Evolutionary conservation across 2,113 vertebrate species (phyloP), one percentile per base, ranked within the genome.

Genomic region (Motacilla tschutschensis): DNA sequence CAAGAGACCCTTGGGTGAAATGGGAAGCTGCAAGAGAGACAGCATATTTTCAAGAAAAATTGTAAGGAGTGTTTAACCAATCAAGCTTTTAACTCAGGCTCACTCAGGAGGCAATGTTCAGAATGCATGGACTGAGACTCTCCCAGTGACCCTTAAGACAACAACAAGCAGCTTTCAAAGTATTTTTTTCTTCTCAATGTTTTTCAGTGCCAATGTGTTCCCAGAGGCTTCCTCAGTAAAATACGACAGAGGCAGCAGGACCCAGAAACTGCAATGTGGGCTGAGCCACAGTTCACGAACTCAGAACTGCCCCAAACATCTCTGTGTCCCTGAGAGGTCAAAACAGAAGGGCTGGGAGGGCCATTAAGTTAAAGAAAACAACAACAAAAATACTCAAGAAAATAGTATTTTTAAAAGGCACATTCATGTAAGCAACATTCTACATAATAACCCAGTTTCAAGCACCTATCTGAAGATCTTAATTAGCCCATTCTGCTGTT

Each of bases 391-490:
- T 16, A 60, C 28, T 41, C 8, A 74, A 54, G 38, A 57, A 77
- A 87, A 53, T 0, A 4, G 6, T 29, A 22, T 33, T 90, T 91
- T 86, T 58, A 66, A 83, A 76, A 81, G 44, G 24, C 38, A 72
- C 2, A 48, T 33, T 46, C 29, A 85, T 93, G 54, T 62, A 73
- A 83, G 90, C 55, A 89, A 51, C 40, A 40, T 91, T 72, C 51
- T 51, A 51, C 25, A 29, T 44, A 47, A 88, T 73, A 89, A 91
- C 71, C 73, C 55, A 88, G 66, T 86, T 95, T 88, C 81, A 79
- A 84, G 44, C 57, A 91, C 67, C 80, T 93, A 94, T 88, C 88
- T 88, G 71, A 91, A 93, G 81, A 92, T 93, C 90, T 95, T 95
- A 94, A 93, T 93, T 93, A 91, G 83, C 36, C 67, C 47, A 85